Base-by-base conservation (phyloP, 2,888 invertebrate genomes). In the Plagodis pulveraria region DNA sequence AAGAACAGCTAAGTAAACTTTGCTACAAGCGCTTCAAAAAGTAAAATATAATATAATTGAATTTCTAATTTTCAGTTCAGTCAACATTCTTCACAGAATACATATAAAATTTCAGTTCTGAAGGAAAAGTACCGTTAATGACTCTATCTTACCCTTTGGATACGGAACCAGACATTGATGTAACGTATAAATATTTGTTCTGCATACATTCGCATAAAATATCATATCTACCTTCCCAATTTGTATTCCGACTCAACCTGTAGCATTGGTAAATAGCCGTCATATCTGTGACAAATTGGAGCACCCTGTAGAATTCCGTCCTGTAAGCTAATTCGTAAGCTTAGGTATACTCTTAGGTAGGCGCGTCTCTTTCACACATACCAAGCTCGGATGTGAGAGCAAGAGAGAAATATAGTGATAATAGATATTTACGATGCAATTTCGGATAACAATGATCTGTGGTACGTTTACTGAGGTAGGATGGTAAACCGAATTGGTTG, bases 241-340 rank as follows among this genome's bases (percentile, higher is more conserved):
- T 59, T 51, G 55, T 55, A 54, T 58, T 54, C 54, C 5, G 33
- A 44, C 36, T 43, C 52, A 51, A 9, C 47, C 59, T 62, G 55
- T 54, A 58, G 56, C 55, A 42, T 62, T 66, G 58, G 67, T 62
- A 65, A 69, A 69, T 63, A 60, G 56, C 63, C 38, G 58, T 62
- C 52, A 65, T 65, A 69, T 63, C 65, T 42, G 52, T 64, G 67
- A 69, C 62, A 69, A 69, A 67, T 62, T 56, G 60, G 54, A 63
- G 51, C 58, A 60, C 44, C 65, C 63, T 67, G 62, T 67, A 65
- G 59, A 59, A 61, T 63, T 56, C 63, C 47, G 54, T 53, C 47
- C 43, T 40, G 52, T 50, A 54, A 50, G 56, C 56, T 63, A 63
- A 63, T 67, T 65, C 58, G 48, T 58, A 60, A 59, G 59, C 62